phyloP scores from a whole-genome alignment of 2,888 invertebrate species.

The Trypoxylon attenuatum region DNA sequence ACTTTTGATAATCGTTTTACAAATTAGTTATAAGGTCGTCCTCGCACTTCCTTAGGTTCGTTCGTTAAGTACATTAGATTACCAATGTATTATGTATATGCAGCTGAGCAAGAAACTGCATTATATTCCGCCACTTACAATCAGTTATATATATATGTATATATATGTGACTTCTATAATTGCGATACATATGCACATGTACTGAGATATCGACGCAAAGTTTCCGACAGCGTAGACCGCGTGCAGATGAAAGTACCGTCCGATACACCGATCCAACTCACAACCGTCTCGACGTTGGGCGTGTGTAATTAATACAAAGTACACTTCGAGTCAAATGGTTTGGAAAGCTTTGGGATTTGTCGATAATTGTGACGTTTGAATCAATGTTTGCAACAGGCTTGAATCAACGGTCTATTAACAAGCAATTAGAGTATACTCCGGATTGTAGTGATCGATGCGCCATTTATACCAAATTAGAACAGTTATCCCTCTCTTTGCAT shows the following conservation, averaged over 20 bases:
- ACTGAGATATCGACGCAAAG: constrained; percentile 21
- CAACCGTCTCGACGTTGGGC: constrained; percentile 16
- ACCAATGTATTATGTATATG: too few species aligned
- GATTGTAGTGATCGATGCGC: background rate
- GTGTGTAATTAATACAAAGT: constrained; percentile 22
- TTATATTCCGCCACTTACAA: too few species aligned
- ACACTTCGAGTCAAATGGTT: background rate
- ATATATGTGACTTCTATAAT: constrained; percentile 1
- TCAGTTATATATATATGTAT: too few species aligned
- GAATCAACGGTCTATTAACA: background rate
- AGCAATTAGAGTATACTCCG: background rate
- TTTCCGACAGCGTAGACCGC: constrained; percentile 19
- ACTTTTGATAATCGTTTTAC: too few species aligned
- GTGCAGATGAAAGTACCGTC: constrained; percentile 49
- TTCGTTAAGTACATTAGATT: too few species aligned
- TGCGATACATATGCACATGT: too few species aligned
- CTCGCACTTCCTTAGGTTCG: too few species aligned
- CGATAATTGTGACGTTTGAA: background rate
- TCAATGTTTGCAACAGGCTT: background rate
- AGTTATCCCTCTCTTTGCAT: too few species aligned
- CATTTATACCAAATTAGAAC: too few species aligned
- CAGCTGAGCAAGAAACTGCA: too few species aligned
- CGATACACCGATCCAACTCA: constrained; percentile 41
- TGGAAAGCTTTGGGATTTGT: background rate
- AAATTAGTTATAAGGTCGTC: too few species aligned